phyloP scores from a whole-genome alignment of 2,113 vertebrate species.

The Speoplatyrhinus poulsoni region DNA sequence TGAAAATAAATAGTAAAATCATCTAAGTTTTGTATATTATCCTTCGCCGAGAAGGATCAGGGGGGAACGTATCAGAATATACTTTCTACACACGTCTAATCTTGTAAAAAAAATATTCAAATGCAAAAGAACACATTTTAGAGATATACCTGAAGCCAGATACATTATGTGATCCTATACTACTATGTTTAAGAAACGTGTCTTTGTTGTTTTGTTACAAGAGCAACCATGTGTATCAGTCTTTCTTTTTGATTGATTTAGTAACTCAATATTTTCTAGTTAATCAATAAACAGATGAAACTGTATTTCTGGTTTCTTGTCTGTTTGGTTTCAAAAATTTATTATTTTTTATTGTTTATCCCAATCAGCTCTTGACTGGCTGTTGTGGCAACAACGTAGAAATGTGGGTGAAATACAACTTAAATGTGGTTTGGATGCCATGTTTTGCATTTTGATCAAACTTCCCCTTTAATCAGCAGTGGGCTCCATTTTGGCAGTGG shows the following conservation, averaged over 20 bases:
- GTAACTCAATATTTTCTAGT: constrained; percentile 83
- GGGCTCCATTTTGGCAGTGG: constrained; percentile 71
- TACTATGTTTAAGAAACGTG: constrained; percentile 68
- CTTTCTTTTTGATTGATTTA: constrained; percentile 82
- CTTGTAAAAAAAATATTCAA: constrained; percentile 70
- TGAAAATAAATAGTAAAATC: constrained; percentile 72
- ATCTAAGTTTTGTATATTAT: constrained; percentile 83
- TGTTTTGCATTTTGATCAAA: constrained; percentile 12
- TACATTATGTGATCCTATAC: constrained; percentile 73
- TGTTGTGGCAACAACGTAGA: too few relatives aligned
- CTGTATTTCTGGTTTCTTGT: constrained; percentile 45
- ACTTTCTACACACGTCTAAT: constrained; percentile 82
- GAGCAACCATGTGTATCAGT: constrained; percentile 77
- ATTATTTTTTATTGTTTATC: constrained; percentile 12
- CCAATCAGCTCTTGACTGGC: too few relatives aligned
- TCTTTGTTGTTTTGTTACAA: constrained; percentile 73
- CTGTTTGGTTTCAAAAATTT: constrained; percentile 13
- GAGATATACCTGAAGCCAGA: constrained; percentile 59
- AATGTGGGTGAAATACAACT: too few relatives aligned
- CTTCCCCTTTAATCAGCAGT: constrained; percentile 66
- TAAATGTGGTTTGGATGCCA: too few relatives aligned
- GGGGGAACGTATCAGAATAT: constrained; percentile 71
- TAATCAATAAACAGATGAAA: constrained; percentile 80
- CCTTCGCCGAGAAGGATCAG: constrained; percentile 63
- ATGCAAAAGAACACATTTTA: constrained; percentile 65